phyloP scores from a whole-genome alignment of 2,113 vertebrate species.

The Typhlomys cinereus region DNA sequence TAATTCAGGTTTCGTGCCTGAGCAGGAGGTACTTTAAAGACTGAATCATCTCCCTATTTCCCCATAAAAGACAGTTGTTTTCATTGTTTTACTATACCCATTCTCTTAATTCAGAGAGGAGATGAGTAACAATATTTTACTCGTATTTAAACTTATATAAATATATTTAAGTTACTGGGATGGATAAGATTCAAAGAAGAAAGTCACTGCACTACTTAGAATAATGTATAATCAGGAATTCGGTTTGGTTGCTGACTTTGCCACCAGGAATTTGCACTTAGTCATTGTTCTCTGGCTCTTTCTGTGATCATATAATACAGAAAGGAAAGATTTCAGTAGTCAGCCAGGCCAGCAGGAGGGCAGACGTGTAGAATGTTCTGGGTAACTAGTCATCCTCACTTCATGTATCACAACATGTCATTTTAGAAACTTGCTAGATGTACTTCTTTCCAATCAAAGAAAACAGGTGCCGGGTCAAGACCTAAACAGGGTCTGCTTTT shows the following conservation, averaged over 20 bases:
- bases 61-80: no score
- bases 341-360: neutral
- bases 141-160: neutral
- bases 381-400: neutral
- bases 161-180: neutral
- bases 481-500: neutral
- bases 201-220: neutral
- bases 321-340: neutral
- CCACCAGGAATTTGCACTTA: neutral
- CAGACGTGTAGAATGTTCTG: neutral
- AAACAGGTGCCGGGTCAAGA: slow-evolving; percentile 19
- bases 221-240: neutral
- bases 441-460: neutral
- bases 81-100: no score
- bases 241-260: neutral
- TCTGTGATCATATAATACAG: neutral
- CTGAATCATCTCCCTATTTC: no score
- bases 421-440: neutral
- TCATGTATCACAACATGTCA: neutral
- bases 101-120: neutral
- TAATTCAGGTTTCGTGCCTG: no score
- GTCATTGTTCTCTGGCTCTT: neutral
- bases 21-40: no score
- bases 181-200: neutral
- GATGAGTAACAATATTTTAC: neutral